Evolutionary conservation across 2,797 vertebrate genomes (phyloP), one percentile per base, ranked within the genome.

Genomic region (Amblyopsis hoosieri): DNA sequence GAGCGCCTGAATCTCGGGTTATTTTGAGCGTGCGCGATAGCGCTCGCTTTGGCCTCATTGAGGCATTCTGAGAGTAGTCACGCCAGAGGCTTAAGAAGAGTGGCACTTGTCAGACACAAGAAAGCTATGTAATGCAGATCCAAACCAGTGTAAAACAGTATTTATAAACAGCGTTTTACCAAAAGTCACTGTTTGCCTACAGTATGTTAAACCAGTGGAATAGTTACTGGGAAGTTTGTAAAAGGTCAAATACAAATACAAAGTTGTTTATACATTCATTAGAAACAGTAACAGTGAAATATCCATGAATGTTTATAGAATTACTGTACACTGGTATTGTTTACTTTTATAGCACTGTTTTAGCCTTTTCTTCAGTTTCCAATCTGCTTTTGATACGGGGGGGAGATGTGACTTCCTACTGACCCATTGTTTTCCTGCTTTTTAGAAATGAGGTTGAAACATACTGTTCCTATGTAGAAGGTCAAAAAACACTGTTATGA

Each of bases 11-110:
- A 95, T 95, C 97, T 94, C 94, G 90, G 92, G 93, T 97, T 98
- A 97, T 98, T 97, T 97, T 86, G 79, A 97, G 96, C 93, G 86
- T 90, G 85, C 95, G 94, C 94, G 96, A 98, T 98, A 97, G 96
- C 96, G 93, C 76, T 82, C 75, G 75, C 76, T 77, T 75, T 78
- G 83, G 84, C 80, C 76, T 82, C 72, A 75, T 87, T 68, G 66
- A 79, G 67, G 93, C 89, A 93, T 91, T 90, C 89, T 80, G 75
- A 79, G 62, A 83, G 75, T 84, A 89, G 75, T 67, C 69, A 62
- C 80, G 86, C 89, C 88, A 84, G 68, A 57, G 72, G 87, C 85
- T 17, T 60, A 55, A 49, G 72, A 69, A 83, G 80, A 80, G 80
- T 64, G 79, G 47, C 70, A 69, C 66, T 76, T 76, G 87, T 82